A percentile compares a stretch with the other conserved stretches of the same genome.
Conservation (phyloP, 2,888 invertebrate genomes). For the Eristalinus sepulchralis region DNA sequence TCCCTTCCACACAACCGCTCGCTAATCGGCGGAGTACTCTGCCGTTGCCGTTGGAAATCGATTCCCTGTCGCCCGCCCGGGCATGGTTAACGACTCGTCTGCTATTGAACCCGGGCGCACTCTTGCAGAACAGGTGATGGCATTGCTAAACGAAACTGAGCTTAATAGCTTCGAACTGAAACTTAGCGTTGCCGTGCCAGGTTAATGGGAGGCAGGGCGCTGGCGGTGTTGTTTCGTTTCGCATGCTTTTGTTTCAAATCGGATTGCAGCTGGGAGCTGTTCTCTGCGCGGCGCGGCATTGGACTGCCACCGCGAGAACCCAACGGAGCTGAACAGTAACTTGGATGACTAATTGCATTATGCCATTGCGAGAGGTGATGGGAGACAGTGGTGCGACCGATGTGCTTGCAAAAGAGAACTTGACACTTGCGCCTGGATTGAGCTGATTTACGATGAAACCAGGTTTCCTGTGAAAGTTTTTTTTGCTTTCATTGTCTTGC, state of each 20-base stretch:
- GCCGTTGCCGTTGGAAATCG: slow-evolving; percentile 60
- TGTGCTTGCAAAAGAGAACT: not conserved
- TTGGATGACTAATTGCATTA: slow-evolving; percentile 39
- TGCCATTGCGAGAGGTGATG: not conserved
- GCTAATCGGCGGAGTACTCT: slow-evolving; percentile 17
- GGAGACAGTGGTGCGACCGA: not conserved
- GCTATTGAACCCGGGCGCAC: slow-evolving; percentile 45
- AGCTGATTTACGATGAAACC: not conserved
- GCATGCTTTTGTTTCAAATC: slow-evolving; percentile 15
- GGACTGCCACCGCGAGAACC: not conserved
- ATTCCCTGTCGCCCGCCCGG: slow-evolving; percentile 45
- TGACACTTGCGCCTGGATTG: not conserved
- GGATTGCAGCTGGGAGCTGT: slow-evolving; percentile 16
- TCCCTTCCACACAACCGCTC: slow-evolving; percentile 24
- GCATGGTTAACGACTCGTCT: slow-evolving; percentile 39
- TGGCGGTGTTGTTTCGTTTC: slow-evolving; percentile 2
- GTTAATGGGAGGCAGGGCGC: slow-evolving; percentile 23
- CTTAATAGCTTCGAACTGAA: slow-evolving; percentile 49
- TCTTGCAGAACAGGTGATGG: slow-evolving; percentile 58
- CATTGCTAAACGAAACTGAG: slow-evolving; percentile 62
- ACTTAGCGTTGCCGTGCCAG: slow-evolving; percentile 50
- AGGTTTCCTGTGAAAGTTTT: not conserved
- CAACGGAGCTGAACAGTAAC: not conserved
- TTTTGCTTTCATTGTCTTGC: not conserved
- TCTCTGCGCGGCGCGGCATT: not conserved